Conservation (phyloP, 64 coral and sea anemone species). For the Stylophora pistillata region DNA sequence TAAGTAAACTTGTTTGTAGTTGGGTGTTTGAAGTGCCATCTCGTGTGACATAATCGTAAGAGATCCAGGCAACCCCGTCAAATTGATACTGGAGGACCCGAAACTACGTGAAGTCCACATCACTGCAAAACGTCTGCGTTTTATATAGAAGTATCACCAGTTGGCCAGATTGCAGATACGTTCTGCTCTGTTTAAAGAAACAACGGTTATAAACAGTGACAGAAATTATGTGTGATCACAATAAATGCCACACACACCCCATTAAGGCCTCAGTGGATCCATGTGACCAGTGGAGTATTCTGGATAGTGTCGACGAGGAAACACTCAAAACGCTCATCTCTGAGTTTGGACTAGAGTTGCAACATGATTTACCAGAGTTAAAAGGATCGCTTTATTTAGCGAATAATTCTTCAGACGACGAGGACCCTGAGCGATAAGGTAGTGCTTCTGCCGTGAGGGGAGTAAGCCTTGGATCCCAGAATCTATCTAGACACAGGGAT, state of each 20-base stretch:
- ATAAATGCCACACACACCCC: not conserved
- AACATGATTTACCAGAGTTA: slow-evolving; percentile 54
- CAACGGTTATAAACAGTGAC: not conserved
- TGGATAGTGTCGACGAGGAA: slow-evolving; percentile 47
- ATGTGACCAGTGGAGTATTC: slow-evolving; percentile 22
- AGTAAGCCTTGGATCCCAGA: no score
- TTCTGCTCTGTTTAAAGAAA: not conserved
- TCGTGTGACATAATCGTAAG: not conserved
- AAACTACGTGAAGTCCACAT: not conserved
- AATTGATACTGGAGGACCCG: not conserved
- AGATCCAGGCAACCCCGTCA: not conserved
- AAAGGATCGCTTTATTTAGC: slow-evolving; percentile 27
- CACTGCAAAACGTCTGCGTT: not conserved
- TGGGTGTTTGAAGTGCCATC: slow-evolving; percentile 1
- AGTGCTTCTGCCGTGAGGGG: not conserved
- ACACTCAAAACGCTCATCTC: slow-evolving; percentile 34
- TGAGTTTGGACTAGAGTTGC: slow-evolving; percentile 40
- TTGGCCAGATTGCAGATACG: not conserved
- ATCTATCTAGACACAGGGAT: not conserved
- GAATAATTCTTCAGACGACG: slow-evolving; percentile 10
- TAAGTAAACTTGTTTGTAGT: not conserved
- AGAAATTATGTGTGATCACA: slow-evolving; percentile 26
- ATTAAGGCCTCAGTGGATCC: slow-evolving; percentile 2
- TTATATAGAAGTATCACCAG: not conserved
- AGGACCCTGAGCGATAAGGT: slow-evolving; percentile 31